Evolutionary conservation across 1,140 invertebrate species (phyloP), one percentile per base, ranked within the genome.

Genomic region (Drosophila lini): DNA sequence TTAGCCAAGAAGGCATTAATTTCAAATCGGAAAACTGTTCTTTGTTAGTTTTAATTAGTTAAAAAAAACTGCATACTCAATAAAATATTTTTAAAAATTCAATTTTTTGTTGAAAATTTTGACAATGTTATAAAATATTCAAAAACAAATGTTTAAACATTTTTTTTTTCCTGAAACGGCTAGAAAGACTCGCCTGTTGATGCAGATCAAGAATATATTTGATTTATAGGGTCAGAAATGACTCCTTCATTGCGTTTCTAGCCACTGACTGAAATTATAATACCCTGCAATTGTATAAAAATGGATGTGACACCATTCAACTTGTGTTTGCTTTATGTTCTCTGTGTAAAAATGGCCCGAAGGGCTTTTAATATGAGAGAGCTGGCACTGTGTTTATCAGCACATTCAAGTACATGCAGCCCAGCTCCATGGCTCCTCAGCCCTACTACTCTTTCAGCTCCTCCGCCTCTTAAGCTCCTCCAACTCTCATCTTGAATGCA

Each of bases 331-430:
- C 5, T 36, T 36, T 53, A 22, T 36, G 60, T 63, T 32, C 38
- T 32, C 15, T 42, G 53, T 60, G 28, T 16, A 32, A 25, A 63
- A 22, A 22, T 11, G 11, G n/a, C 2, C 8, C 11, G n/a, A 19
- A 19, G 59, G 34, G 10, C 59, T n/a, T 56, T 40, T 15, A 28
- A n/a, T 56, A 25, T 61, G 59, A 61, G 59, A 60, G 32, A 53
- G 10, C 19, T 11, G 19, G 13, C 16, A 25, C 57, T 60, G 59
- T 61, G 47, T 55, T 61, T 61, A 53, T 53, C 50, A 36, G 16
- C 50, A 31, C 10, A 25, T 32, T 59, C 40, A 60, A 60, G 61
- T 63, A 40, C 56, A 60, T 15, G 52, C 28, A 13, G 19, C 42
- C 1, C n/a, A 52, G 48, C 31, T 19, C 16, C 16, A 0, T 16